phyloP scores from a whole-genome alignment of 1,140 invertebrate species.

The Agrilus planipennis region DNA sequence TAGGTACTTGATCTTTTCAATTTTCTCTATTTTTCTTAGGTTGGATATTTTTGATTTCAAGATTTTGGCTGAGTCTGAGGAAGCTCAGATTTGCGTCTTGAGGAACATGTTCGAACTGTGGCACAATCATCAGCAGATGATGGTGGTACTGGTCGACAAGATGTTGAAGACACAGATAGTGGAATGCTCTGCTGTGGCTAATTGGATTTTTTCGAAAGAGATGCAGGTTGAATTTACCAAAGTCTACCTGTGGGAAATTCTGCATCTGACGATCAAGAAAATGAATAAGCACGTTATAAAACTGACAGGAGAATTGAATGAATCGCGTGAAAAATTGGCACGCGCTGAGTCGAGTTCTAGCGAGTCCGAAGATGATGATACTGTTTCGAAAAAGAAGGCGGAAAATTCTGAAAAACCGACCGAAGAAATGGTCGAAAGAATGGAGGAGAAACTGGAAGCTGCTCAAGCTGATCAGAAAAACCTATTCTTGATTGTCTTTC shows the following conservation, averaged over 20 bases:
- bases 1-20: constrained; percentile 32
- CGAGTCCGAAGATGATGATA: constrained; percentile 60
- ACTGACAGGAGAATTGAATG: constrained; percentile 67
- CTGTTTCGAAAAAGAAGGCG: constrained; percentile 44
- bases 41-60: constrained; percentile 31
- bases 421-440: constrained; percentile 76
- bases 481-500: constrained; percentile 93
- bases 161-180: constrained; percentile 95
- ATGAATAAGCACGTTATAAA: constrained; percentile 92
- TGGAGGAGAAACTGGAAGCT: constrained; percentile 90
- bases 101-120: constrained; percentile 90
- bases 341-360: constrained; percentile 63
- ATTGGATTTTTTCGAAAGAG: constrained; percentile 97
- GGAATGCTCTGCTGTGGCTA: constrained; percentile 91
- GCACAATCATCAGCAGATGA: constrained; percentile 93
- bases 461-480: constrained; percentile 95
- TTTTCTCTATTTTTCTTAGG: not conserved
- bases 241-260: constrained; percentile 94
- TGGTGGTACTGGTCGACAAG: constrained; percentile 92
- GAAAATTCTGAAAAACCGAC: constrained; percentile 63
- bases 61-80: constrained; percentile 83
- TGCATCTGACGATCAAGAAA: constrained; percentile 91
- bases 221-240: constrained; percentile 90
- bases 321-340: constrained; percentile 73
- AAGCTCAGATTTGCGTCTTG: constrained; percentile 90